A percentile compares a stretch with the other conserved stretches of the same genome.
These are phyloP conservation scores for Aphaenogaster rudis DNA, from an alignment of 1,140 invertebrate species.

Conservation along the genomic window DNA sequence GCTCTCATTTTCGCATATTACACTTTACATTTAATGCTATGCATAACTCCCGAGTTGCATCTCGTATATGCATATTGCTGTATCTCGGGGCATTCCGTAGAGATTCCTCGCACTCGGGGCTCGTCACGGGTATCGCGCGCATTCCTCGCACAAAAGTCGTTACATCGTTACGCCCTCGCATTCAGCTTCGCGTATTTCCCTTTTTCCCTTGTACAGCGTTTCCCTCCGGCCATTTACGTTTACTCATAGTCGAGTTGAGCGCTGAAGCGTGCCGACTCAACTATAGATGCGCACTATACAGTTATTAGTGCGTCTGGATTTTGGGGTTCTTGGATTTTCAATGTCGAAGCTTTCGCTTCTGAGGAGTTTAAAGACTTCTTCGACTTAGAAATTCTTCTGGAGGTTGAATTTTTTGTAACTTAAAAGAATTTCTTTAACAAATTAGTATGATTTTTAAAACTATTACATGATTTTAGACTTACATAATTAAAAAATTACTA, in stretches of 20 bases:
- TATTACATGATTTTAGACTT: not conserved
- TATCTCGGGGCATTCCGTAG: constrained; percentile 57
- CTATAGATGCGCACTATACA: not conserved
- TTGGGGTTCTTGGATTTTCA: constrained; percentile 9
- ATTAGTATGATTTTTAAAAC: not conserved
- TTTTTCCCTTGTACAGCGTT: constrained; percentile 24
- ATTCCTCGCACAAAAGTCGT: constrained; percentile 61
- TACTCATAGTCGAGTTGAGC: constrained; percentile 46
- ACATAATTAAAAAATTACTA: not conserved
- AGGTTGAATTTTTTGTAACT: not conserved
- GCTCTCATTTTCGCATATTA: constrained; percentile 46
- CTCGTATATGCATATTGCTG: constrained; percentile 55
- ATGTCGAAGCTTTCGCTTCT: not conserved
- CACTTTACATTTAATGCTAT: constrained; percentile 53
- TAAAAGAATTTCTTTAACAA: not conserved
- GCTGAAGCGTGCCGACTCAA: constrained; percentile 16
- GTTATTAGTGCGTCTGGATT: constrained; percentile 3
- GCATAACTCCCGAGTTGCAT: constrained; percentile 54
- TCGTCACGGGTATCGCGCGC: constrained; percentile 59
- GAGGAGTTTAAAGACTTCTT: not conserved
- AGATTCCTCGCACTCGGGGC: constrained; percentile 58
- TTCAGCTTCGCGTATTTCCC: constrained; percentile 43
- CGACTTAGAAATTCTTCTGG: not conserved
- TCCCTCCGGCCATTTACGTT: constrained; percentile 51
- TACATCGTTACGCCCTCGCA: constrained; percentile 61